phyloP scores from a whole-genome alignment of 2,888 invertebrate species.

The Papilio protenor region DNA sequence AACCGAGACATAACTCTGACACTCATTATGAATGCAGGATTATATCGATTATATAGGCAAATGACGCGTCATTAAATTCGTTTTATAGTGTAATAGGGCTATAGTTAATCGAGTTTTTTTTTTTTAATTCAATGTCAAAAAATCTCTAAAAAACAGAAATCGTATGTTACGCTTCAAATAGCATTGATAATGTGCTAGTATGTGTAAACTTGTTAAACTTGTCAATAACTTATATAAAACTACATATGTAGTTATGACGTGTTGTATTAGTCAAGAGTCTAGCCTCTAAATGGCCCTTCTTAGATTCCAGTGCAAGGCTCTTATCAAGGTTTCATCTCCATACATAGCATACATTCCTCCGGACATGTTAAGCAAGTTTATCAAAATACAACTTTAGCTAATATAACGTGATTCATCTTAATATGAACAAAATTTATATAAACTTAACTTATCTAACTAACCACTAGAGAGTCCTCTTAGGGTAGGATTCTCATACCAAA shows the following conservation, averaged over 20 bases:
- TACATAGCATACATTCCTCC: not conserved
- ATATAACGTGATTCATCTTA: not conserved
- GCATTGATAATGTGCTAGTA: not conserved
- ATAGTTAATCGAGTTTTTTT: not conserved
- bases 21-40: no score
- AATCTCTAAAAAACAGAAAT: not conserved
- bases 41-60: no score
- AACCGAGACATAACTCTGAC: no score
- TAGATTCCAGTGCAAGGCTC: conserved; percentile 22
- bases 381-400: not conserved
- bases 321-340: conserved; percentile 11
- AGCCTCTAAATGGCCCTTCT: conserved; percentile 16
- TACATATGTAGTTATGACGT: not conserved
- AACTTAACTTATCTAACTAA: no score
- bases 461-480: no score
- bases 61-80: not conserved
- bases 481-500: no score
- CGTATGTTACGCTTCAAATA: not conserved
- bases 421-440: no score
- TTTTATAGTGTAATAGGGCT: not conserved
- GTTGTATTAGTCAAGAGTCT: not conserved
- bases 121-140: not conserved
- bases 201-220: not conserved
- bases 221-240: not conserved
- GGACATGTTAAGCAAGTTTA: not conserved